These are phyloP conservation scores for Phengaris alcon DNA, from an alignment of 2,888 invertebrate genomes.

Conservation along the genomic window DNA sequence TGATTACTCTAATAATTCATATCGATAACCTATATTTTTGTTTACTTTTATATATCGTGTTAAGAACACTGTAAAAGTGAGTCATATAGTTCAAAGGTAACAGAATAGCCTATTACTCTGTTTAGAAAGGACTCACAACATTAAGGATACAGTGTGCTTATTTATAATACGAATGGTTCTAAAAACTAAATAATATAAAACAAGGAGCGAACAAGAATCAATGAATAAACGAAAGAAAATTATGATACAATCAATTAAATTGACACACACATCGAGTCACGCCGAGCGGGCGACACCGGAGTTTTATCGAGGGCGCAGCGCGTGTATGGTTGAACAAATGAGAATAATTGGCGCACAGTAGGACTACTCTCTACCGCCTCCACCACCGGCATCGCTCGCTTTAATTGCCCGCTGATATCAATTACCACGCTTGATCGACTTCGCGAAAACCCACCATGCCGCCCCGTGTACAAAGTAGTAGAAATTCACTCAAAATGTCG, in stretches of 20 bases:
- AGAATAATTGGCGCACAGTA: conserved; percentile 64
- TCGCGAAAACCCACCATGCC: conserved; percentile 57
- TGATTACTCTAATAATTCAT: too few species aligned
- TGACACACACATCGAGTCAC: not conserved
- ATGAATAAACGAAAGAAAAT: not conserved
- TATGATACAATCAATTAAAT: conserved; percentile 14
- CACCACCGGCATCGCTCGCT: conserved; percentile 54
- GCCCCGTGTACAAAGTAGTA: conserved; percentile 53
- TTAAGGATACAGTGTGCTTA: not conserved
- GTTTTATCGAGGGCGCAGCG: conserved; percentile 46
- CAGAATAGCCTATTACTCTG: not conserved
- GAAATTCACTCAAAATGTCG: conserved; percentile 75
- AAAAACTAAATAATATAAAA: not conserved
- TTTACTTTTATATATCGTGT: too few species aligned
- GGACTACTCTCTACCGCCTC: conserved; percentile 46
- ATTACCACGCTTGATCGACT: conserved; percentile 65
- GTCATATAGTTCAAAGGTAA: too few species aligned
- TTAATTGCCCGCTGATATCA: conserved; percentile 74
- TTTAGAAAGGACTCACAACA: not conserved
- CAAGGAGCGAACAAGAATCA: not conserved
- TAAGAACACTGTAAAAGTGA: too few species aligned
- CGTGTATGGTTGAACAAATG: conserved; percentile 61
- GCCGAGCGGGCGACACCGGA: conserved; percentile 20
- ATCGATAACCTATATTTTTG: too few species aligned
- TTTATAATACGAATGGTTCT: not conserved